Percentiles rank a stretch among this genome's conserved stretches.
These are phyloP conservation scores for Spicauda simplicius DNA, from an alignment of 2,888 invertebrate species.

Conservation along the genomic window DNA sequence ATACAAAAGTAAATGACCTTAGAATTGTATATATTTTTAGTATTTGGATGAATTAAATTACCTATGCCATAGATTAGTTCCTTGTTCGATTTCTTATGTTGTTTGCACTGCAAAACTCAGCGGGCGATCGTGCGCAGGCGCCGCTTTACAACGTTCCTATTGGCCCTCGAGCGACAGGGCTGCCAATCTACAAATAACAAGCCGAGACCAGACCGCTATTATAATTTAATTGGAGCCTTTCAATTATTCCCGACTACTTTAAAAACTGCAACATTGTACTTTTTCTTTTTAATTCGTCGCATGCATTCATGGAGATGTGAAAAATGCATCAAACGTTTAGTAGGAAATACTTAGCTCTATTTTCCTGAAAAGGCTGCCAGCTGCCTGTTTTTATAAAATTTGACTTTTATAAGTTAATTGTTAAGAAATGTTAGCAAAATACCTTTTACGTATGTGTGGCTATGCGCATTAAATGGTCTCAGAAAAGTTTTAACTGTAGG, in stretches of 20 bases:
- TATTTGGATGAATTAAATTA: background rate
- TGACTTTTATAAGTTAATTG: conserved; percentile 5
- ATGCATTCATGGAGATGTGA: background rate
- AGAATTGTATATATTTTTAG: too few species aligned
- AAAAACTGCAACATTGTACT: conserved; percentile 12
- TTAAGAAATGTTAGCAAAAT: background rate
- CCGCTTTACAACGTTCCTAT: conserved; percentile 73
- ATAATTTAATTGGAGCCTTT: conserved; percentile 71
- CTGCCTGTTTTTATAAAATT: conserved; percentile 1
- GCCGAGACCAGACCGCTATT: conserved; percentile 63
- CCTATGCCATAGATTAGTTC: conserved; percentile 35
- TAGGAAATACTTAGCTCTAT: background rate
- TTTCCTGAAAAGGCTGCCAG: background rate
- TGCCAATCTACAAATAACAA: conserved; percentile 77
- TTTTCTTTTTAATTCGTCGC: conserved; percentile 15
- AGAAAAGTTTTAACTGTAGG: too few species aligned
- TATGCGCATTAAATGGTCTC: too few species aligned
- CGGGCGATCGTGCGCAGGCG: conserved; percentile 77
- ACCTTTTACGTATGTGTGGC: background rate
- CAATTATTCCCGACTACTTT: conserved; percentile 37
- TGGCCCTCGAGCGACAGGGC: conserved; percentile 76
- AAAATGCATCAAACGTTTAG: conserved; percentile 14
- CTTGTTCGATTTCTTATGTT: conserved; percentile 55
- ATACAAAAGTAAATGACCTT: too few species aligned
- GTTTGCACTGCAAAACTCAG: conserved; percentile 67